These are phyloP conservation scores for Steromphala cineraria DNA, from an alignment of 2,888 invertebrate species.

Conservation along the genomic window DNA sequence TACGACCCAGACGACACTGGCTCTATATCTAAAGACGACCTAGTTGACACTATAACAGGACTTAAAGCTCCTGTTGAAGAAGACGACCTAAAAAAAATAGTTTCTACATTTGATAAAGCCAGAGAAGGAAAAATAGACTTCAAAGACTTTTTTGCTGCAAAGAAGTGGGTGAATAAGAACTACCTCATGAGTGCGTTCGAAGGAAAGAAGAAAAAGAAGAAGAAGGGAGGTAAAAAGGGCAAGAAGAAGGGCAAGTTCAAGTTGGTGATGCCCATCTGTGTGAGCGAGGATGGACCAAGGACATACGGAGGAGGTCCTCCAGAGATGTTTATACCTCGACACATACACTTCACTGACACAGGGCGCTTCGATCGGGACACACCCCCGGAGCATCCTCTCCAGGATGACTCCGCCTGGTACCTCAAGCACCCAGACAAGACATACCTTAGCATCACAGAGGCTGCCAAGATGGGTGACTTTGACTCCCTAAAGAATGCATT, in stretches of 20 bases:
- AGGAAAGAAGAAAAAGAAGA: conserved; percentile 75
- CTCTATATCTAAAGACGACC: conserved; percentile 63
- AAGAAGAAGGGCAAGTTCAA: conserved; percentile 74
- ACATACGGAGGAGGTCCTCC: conserved; percentile 73
- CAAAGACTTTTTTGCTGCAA: conserved; percentile 72
- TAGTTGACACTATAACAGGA: conserved; percentile 64
- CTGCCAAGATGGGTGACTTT: conserved; percentile 71
- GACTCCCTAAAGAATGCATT: conserved; percentile 72
- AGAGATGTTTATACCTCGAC: conserved; percentile 68
- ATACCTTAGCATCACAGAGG: conserved; percentile 73
- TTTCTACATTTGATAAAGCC: conserved; percentile 63
- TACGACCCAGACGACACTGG: conserved; percentile 70
- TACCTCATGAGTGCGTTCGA: conserved; percentile 74
- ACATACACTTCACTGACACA: conserved; percentile 73
- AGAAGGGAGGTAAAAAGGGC: conserved; percentile 66
- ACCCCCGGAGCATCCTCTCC: conserved; percentile 72
- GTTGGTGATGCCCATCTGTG: conserved; percentile 74
- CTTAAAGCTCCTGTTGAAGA: conserved; percentile 69
- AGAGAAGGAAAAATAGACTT: conserved; percentile 70
- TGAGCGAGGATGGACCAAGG: conserved; percentile 68
- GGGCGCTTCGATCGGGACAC: conserved; percentile 71
- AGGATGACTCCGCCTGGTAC: conserved; percentile 75
- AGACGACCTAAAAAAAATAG: conserved; percentile 66
- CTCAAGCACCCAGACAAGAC: conserved; percentile 70
- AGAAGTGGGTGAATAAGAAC: conserved; percentile 75